Conservation (phyloP, 1,140 invertebrate genomes). For the Cecropterus lyciades region DNA sequence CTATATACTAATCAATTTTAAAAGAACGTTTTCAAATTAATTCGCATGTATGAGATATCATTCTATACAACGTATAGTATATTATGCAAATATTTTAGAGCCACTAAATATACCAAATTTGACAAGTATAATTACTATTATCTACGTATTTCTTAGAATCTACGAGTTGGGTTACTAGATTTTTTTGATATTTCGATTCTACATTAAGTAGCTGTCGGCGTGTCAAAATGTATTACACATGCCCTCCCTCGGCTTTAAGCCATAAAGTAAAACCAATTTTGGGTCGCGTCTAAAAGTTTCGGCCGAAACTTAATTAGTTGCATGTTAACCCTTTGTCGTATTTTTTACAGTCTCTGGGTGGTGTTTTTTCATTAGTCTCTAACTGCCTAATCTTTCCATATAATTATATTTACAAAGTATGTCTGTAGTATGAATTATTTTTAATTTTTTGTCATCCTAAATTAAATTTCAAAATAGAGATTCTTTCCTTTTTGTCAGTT, state of each 20-base stretch:
- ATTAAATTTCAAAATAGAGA: background rate
- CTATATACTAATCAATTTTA: too few species aligned
- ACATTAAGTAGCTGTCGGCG: background rate
- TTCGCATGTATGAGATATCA: too few species aligned
- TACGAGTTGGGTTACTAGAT: background rate
- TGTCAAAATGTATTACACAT: slow-evolving; percentile 22
- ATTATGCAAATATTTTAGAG: too few species aligned
- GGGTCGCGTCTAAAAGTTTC: slow-evolving; percentile 24
- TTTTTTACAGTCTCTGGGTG: slow-evolving; percentile 50
- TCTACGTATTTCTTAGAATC: too few species aligned
- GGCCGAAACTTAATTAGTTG: slow-evolving; percentile 25
- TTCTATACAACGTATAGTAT: too few species aligned
- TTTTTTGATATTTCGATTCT: background rate
- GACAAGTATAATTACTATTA: too few species aligned
- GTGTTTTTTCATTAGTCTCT: slow-evolving; percentile 42
- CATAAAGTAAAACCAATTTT: slow-evolving; percentile 30
- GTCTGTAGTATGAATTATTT: background rate
- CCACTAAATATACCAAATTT: too few species aligned
- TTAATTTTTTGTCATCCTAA: background rate
- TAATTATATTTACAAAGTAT: slow-evolving; percentile 19
- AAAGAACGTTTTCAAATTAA: too few species aligned
- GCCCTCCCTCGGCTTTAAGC: slow-evolving; percentile 19
- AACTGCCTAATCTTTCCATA: slow-evolving; percentile 17
- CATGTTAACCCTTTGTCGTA: slow-evolving; percentile 39
- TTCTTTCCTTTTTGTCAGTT: too few species aligned